Conservation (phyloP, 2,113 vertebrate species). For the Grammomys dolichurus region DNA sequence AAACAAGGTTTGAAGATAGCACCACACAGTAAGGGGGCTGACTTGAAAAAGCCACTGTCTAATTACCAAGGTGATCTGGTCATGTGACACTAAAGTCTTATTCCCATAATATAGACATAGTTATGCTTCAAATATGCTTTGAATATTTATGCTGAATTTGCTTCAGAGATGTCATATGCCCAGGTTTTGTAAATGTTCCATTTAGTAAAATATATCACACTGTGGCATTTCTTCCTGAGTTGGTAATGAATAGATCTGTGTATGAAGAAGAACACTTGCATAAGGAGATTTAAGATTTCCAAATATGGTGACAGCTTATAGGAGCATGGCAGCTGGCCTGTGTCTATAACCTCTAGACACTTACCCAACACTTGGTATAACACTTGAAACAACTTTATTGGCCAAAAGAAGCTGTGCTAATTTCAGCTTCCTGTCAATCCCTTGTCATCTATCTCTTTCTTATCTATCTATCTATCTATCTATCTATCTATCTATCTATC, state of each 20-base stretch:
- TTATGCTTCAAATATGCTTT: not conserved
- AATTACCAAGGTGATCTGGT: conserved; percentile 18
- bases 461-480: too few relatives aligned
- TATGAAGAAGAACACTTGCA: not conserved
- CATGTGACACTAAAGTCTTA: not conserved
- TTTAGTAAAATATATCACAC: not conserved
- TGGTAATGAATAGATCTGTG: not conserved
- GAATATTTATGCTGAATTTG: not conserved
- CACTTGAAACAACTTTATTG: not conserved
- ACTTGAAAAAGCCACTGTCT: not conserved
- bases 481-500: too few relatives aligned
- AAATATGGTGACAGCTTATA: not conserved
- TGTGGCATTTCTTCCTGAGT: not conserved
- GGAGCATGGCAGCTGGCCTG: not conserved
- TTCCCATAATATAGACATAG: not conserved
- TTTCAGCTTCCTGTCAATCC: not conserved
- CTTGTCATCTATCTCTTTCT: not conserved
- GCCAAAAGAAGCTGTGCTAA: not conserved
- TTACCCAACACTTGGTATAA: not conserved
- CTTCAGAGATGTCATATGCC: not conserved
- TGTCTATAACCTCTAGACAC: not conserved
- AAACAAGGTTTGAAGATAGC: conserved; percentile 32
- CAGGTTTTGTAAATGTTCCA: conserved; percentile 5
- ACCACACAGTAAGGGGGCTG: not conserved
- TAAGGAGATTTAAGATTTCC: not conserved